Conservation (phyloP, 53 echinoderm and acorn worm species). For the Holothuria leucospilota region DNA sequence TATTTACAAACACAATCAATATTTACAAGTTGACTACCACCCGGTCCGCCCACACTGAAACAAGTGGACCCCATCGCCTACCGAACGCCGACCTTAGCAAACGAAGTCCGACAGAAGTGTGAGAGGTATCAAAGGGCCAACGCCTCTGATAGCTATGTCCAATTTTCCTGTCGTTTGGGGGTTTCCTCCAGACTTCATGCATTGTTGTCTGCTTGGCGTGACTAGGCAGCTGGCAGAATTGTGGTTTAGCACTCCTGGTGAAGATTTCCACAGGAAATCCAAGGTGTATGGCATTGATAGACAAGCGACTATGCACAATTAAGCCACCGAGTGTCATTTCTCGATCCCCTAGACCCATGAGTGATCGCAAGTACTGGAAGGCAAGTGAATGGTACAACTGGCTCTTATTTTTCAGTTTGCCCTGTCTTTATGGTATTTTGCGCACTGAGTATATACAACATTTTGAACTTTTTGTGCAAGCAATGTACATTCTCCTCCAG, state of each 20-base stretch:
- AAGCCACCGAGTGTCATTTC: neutral
- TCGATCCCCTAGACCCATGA: slow-evolving; percentile 10
- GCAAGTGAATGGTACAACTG: slow-evolving; percentile 56
- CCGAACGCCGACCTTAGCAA: no score
- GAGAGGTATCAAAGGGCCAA: slow-evolving; percentile 67
- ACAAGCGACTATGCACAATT: neutral
- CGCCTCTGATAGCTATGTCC: slow-evolving; percentile 51
- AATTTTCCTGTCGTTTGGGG: slow-evolving; percentile 47
- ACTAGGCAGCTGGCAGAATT: slow-evolving; percentile 39
- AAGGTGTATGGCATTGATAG: neutral
- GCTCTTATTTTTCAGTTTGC: slow-evolving; percentile 35
- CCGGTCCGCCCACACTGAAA: no score
- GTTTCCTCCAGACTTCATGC: slow-evolving; percentile 62
- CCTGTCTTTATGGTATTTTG: slow-evolving; percentile 59
- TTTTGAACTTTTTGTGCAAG: slow-evolving; percentile 53
- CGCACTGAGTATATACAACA: slow-evolving; percentile 40
- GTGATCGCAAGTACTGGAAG: slow-evolving; percentile 49
- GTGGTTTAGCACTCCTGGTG: slow-evolving; percentile 39
- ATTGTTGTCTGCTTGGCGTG: slow-evolving; percentile 51
- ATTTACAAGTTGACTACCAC: no score
- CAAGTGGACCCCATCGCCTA: no score
- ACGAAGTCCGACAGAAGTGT: slow-evolving; percentile 13
- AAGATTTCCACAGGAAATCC: slow-evolving; percentile 36
- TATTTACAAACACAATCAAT: no score
- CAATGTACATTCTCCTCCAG: slow-evolving; percentile 60